Evolutionary conservation across 2,888 invertebrate genomes (phyloP).

Genomic region (Keiferia lycopersicella): DNA sequence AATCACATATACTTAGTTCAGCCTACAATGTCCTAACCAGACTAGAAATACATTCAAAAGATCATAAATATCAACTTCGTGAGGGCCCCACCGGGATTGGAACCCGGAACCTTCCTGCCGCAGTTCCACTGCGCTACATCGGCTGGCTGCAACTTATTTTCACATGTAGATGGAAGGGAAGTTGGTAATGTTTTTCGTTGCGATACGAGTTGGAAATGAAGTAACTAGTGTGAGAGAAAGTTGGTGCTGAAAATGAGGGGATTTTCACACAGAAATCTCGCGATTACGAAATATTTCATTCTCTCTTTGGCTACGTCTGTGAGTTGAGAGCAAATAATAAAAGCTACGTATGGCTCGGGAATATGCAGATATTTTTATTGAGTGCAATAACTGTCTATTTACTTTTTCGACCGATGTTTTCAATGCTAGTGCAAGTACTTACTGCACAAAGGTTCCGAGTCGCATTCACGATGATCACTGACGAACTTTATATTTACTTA

Average conservation of each 20-base stretch:
- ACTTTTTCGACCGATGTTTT: too few species aligned
- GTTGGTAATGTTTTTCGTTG: background rate
- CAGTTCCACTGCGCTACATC: too few species aligned
- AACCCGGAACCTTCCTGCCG: too few species aligned
- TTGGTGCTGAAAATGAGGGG: slow-evolving; percentile 1
- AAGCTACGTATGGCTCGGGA: background rate
- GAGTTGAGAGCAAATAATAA: background rate
- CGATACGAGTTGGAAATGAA: slow-evolving; percentile 2
- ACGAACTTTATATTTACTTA: too few species aligned
- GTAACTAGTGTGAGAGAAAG: background rate
- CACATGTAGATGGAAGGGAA: background rate
- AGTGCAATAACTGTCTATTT: background rate
- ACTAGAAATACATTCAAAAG: too few species aligned
- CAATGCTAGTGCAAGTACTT: too few species aligned
- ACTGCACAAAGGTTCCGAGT: too few species aligned
- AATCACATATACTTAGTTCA: too few species aligned
- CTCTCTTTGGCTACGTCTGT: slow-evolving; percentile 1
- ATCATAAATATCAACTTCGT: too few species aligned
- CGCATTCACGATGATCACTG: too few species aligned
- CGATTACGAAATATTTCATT: background rate
- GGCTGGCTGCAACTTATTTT: background rate
- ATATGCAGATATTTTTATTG: background rate
- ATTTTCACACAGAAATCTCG: background rate
- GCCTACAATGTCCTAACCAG: too few species aligned
- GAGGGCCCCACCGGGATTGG: too few species aligned